Conservation (phyloP, 2,113 vertebrate species). For the Thunnus maccoyii region DNA sequence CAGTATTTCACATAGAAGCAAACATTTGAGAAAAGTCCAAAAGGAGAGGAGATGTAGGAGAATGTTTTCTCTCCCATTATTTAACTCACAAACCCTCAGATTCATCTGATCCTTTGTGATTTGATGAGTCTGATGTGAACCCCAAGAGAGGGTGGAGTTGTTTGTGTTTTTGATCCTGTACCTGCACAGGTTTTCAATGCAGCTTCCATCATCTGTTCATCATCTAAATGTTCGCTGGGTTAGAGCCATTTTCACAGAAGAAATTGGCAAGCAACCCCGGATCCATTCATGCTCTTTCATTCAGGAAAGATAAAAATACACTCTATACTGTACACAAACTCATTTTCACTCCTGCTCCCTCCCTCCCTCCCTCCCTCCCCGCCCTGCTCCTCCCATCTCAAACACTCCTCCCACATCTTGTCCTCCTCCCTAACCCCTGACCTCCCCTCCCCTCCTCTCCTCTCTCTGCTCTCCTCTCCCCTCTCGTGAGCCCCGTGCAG, state of each 20-base stretch:
- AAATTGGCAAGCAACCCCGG: neutral
- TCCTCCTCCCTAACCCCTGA: constrained; percentile 43
- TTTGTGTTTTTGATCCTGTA: neutral
- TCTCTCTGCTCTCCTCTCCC: neutral
- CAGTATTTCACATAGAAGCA: no score
- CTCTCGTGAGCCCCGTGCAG: constrained; percentile 18
- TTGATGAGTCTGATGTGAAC: no score
- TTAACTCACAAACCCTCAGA: no score
- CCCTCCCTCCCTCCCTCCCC: neutral
- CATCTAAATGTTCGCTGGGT: constrained; percentile 9
- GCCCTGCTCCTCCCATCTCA: constrained; percentile 20
- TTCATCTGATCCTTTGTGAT: no score
- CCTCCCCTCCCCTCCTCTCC: neutral
- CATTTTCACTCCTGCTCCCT: neutral
- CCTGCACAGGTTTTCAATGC: neutral
- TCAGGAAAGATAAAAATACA: constrained; percentile 17
- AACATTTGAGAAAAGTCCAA: no score
- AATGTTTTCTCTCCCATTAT: no score
- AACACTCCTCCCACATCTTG: constrained; percentile 48
- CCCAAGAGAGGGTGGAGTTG: no score
- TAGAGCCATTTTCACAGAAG: constrained; percentile 4
- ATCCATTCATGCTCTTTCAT: constrained; percentile 11
- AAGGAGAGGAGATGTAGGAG: no score
- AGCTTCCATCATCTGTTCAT: constrained; percentile 5
- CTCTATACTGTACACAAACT: constrained; percentile 2